Evolutionary conservation across 2,797 vertebrate genomes (phyloP).

Genomic region (Chelon labrosus): DNA sequence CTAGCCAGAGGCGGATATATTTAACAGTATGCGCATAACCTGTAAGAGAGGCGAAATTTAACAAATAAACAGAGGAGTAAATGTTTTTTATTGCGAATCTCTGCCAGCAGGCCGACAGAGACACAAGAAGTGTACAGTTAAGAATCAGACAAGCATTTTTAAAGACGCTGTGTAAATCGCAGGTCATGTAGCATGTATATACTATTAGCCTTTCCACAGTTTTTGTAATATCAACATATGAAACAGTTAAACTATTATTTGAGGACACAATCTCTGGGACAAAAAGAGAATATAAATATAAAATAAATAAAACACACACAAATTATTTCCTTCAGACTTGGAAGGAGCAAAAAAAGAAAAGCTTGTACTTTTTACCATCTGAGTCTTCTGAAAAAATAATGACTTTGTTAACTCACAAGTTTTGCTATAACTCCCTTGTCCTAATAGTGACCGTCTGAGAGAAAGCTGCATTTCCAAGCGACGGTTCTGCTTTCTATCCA

Average conservation of each 20-base stretch:
- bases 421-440: constrained; percentile 24
- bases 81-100: constrained; percentile 47
- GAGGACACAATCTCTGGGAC: background rate
- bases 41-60: constrained; percentile 61
- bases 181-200: constrained; percentile 1
- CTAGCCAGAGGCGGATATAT: constrained; percentile 68
- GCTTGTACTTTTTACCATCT: background rate
- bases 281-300: no score
- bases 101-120: constrained; percentile 45
- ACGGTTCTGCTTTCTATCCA: constrained; percentile 58
- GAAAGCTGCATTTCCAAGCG: constrained; percentile 44
- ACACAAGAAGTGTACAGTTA: constrained; percentile 19
- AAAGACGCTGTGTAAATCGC: constrained; percentile 7
- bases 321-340: background rate
- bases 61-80: constrained; percentile 61
- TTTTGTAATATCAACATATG: constrained; percentile 2
- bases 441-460: constrained; percentile 40
- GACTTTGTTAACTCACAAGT: constrained; percentile 5
- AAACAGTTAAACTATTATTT: background rate
- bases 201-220: background rate
- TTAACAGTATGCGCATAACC: constrained; percentile 69
- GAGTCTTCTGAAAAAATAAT: background rate
- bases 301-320: background rate
- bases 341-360: background rate
- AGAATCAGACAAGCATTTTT: constrained; percentile 26